These are phyloP conservation scores for Nycticebus coucang DNA, from an alignment of 2,113 vertebrate genomes.

Conservation along the genomic window DNA sequence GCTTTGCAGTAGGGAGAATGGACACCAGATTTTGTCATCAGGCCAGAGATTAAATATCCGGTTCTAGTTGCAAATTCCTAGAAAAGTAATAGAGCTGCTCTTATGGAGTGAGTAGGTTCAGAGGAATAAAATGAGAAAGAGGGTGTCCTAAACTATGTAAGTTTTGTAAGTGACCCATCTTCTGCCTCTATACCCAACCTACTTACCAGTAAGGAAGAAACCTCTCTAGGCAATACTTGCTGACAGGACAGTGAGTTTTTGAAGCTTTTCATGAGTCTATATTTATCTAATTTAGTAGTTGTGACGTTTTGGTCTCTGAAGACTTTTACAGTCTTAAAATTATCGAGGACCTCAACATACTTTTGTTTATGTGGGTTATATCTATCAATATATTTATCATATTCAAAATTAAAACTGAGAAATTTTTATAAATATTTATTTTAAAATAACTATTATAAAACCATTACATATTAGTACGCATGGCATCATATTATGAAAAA, in stretches of 20 bases:
- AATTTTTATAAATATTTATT: slow-evolving; percentile 35
- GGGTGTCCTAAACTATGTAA: neutral
- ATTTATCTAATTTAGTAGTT: slow-evolving; percentile 39
- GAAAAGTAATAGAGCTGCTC: neutral
- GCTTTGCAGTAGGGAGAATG: neutral
- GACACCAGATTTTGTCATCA: neutral
- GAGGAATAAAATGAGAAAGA: neutral
- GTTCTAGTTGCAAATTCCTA: neutral
- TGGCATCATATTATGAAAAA: slow-evolving; percentile 34
- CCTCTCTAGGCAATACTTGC: neutral
- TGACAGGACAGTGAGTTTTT: neutral
- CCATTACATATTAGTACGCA: slow-evolving; percentile 3
- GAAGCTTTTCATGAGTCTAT: neutral
- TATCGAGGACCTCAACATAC: neutral
- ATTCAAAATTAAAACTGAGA: slow-evolving; percentile 59
- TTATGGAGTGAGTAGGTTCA: neutral
- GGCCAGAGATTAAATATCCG: neutral
- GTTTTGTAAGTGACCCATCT: neutral
- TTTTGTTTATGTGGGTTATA: slow-evolving; percentile 48
- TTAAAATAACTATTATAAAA: slow-evolving; percentile 41
- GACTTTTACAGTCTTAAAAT: slow-evolving; percentile 54
- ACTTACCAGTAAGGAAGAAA: neutral
- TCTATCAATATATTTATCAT: slow-evolving; percentile 57
- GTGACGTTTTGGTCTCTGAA: slow-evolving; percentile 43
- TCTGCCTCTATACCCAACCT: neutral